Conservation (phyloP, 2,888 invertebrate species). For the Agriopis leucophaearia region DNA sequence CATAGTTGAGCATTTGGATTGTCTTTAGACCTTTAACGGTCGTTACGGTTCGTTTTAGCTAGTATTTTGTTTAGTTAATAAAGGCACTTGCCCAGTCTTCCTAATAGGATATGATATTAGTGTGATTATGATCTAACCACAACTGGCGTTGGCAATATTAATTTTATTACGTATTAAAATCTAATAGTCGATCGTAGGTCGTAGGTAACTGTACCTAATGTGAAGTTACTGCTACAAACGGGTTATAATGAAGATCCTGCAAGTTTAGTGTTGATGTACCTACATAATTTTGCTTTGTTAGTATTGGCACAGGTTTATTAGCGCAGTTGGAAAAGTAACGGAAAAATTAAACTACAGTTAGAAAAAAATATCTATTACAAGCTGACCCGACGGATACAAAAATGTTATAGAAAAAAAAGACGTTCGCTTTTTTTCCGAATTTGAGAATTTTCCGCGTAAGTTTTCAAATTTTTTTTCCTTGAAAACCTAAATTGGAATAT, state of each 20-base stretch:
- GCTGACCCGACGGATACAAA: background rate
- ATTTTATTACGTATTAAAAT: slow-evolving; percentile 41
- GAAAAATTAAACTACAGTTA: slow-evolving; percentile 1
- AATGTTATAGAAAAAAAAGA: background rate
- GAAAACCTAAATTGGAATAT: too few relatives aligned
- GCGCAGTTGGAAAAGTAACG: background rate
- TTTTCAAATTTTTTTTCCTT: too few relatives aligned
- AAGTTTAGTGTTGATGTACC: background rate
- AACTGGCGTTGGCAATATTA: slow-evolving; percentile 16
- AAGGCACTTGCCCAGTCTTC: too few relatives aligned
- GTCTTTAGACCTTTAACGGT: too few relatives aligned
- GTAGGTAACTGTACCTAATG: slow-evolving; percentile 34
- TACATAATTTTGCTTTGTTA: background rate
- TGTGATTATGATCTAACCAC: too few relatives aligned
- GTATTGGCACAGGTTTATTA: background rate
- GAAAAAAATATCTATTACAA: background rate
- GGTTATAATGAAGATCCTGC: slow-evolving; percentile 13
- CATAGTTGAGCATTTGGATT: too few relatives aligned
- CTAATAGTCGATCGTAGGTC: slow-evolving; percentile 37
- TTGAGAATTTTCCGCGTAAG: too few relatives aligned
- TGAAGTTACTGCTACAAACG: slow-evolving; percentile 23
- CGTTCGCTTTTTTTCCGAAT: too few relatives aligned
- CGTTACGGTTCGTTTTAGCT: too few relatives aligned
- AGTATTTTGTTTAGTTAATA: too few relatives aligned
- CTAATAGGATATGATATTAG: too few relatives aligned